Conservation (phyloP, 2,113 vertebrate genomes). For the Nettapus auritus region DNA sequence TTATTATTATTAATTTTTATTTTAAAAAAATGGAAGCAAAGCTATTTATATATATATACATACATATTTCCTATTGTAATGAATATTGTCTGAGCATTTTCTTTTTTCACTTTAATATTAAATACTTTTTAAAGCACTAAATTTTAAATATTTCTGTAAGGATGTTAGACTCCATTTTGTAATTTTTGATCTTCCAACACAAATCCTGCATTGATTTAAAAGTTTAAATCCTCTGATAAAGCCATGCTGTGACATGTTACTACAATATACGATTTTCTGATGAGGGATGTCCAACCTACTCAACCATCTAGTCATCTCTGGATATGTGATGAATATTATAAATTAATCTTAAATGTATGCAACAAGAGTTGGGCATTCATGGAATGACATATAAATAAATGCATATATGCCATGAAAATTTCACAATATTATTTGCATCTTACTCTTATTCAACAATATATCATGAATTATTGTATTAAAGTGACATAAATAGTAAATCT, state of each 20-base stretch:
- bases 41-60: background rate
- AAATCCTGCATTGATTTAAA: background rate
- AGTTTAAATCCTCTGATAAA: background rate
- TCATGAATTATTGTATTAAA: background rate
- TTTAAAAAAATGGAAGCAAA: background rate
- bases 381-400: background rate
- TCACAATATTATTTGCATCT: background rate
- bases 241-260: background rate
- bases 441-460: background rate
- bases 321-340: background rate
- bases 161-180: background rate
- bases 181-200: background rate
- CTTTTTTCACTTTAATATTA: background rate
- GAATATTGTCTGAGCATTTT: background rate
- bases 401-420: background rate
- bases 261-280: background rate
- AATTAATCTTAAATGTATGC: background rate
- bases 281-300: background rate
- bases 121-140: background rate
- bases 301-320: background rate
- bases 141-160: background rate
- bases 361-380: background rate
- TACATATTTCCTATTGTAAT: accelerated
- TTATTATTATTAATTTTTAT: too few relatives aligned
- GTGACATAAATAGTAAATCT: background rate